A percentile compares a stretch with the other conserved stretches of the same genome.
phyloP scores from a whole-genome alignment of 2,797 vertebrate genomes.

The Lithobates sylvaticus region DNA sequence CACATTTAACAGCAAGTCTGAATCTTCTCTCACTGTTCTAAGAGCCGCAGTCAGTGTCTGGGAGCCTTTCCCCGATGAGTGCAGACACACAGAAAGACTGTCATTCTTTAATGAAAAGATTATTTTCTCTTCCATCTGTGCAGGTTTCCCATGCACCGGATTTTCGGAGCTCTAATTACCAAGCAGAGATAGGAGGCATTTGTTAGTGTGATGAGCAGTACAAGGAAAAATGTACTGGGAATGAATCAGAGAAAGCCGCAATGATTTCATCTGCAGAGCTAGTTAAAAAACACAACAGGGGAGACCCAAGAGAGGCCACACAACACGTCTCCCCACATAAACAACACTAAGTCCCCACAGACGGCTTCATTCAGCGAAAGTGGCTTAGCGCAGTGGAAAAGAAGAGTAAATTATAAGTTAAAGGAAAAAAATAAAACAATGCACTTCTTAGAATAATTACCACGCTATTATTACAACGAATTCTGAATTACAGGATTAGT shows the following conservation, averaged over 20 bases:
- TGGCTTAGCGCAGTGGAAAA: neutral
- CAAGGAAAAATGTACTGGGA: neutral
- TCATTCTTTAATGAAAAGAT: slow-evolving; percentile 18
- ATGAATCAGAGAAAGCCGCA: slow-evolving; percentile 30
- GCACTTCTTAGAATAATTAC: neutral
- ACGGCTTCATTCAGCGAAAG: neutral
- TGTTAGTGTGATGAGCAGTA: slow-evolving; percentile 11
- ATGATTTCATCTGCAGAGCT: slow-evolving; percentile 7
- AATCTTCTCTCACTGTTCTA: neutral
- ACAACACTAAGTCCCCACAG: neutral
- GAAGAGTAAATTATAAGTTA: slow-evolving; percentile 2
- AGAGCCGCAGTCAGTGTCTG: neutral
- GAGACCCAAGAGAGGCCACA: slow-evolving; percentile 9
- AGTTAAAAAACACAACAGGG: neutral
- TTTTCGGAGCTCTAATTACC: slow-evolving; percentile 28
- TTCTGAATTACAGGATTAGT: neutral
- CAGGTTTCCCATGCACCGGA: slow-evolving; percentile 13
- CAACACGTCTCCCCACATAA: slow-evolving; percentile 30
- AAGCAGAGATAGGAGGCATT: slow-evolving; percentile 19
- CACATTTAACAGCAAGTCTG: neutral
- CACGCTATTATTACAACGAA: neutral
- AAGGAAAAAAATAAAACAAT: neutral
- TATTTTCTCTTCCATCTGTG: slow-evolving; percentile 30
- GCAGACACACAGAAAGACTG: neutral
- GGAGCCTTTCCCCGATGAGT: neutral